Conservation (phyloP, 1,140 invertebrate species). For the Cydia strobilella region DNA sequence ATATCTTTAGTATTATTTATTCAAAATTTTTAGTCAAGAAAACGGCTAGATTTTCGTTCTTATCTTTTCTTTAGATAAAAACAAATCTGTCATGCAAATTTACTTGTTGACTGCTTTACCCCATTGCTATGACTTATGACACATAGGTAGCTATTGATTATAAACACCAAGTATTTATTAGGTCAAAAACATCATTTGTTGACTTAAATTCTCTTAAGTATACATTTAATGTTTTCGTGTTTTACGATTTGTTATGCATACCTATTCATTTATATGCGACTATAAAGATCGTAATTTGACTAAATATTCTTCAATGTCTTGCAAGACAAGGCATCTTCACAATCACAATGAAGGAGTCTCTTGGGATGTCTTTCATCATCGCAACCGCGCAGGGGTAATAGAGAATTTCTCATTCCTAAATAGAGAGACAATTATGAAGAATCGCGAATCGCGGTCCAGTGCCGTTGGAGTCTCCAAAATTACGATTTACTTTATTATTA, state of each 20-base stretch:
- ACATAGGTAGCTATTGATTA: no score
- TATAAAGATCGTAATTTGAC: no score
- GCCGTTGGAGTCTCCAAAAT: not conserved
- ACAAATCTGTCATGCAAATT: not conserved
- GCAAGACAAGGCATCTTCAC: not conserved
- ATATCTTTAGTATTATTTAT: no score
- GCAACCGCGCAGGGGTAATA: not conserved
- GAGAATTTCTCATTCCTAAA: slow-evolving; percentile 15
- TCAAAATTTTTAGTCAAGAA: no score
- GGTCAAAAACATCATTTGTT: not conserved
- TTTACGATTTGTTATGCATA: no score
- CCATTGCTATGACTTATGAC: no score
- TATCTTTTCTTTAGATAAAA: not conserved
- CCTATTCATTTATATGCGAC: no score
- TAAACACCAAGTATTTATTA: no score
- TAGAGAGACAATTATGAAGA: slow-evolving; percentile 22
- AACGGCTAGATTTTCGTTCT: no score
- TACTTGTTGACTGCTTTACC: not conserved
- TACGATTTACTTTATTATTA: not conserved
- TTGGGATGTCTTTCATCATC: slow-evolving; percentile 16
- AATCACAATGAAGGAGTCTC: not conserved
- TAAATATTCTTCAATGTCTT: not conserved
- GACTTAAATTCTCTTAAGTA: no score
- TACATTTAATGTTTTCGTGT: no score
- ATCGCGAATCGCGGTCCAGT: slow-evolving; percentile 4